A percentile compares a stretch with the other conserved stretches of the same genome.
Conservation (phyloP, 2,113 vertebrate species). For the Puntigrus tetrazona region DNA sequence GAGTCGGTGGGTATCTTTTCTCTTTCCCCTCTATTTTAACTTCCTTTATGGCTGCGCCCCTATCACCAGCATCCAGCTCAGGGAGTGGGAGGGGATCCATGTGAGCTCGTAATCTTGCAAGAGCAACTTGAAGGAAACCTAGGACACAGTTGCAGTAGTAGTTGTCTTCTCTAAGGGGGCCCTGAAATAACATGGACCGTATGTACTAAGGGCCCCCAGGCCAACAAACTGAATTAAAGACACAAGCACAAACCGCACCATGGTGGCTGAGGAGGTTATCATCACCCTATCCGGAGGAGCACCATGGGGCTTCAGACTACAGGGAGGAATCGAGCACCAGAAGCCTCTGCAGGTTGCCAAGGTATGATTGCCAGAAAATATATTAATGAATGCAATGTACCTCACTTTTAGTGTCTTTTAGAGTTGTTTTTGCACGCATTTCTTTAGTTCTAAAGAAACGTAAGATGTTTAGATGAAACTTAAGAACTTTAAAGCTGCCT, state of each 20-base stretch:
- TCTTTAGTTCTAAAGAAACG: neutral
- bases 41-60: slow-evolving; percentile 44
- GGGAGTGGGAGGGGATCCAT: slow-evolving; percentile 55
- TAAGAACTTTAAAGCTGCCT: neutral
- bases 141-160: slow-evolving; percentile 60
- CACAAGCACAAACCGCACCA: slow-evolving; percentile 58
- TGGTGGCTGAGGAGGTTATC: slow-evolving; percentile 88
- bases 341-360: slow-evolving; percentile 96
- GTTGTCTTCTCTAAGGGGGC: slow-evolving; percentile 60
- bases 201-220: slow-evolving; percentile 65
- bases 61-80: slow-evolving; percentile 57
- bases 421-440: neutral
- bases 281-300: slow-evolving; percentile 92
- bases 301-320: slow-evolving; percentile 97
- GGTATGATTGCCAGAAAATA: slow-evolving; percentile 77
- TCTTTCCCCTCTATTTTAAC: slow-evolving; percentile 60
- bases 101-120: slow-evolving; percentile 15
- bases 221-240: slow-evolving; percentile 45
- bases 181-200: slow-evolving; percentile 69
- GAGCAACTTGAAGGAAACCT: slow-evolving; percentile 55
- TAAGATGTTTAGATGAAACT: too few species aligned
- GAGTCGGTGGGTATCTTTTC: slow-evolving; percentile 63
- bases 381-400: neutral
- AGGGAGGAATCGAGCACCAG: slow-evolving; percentile 91
- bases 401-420: neutral